These are phyloP conservation scores for Meandrusa payeni DNA, from an alignment of 2,888 invertebrate species.

Conservation along the genomic window DNA sequence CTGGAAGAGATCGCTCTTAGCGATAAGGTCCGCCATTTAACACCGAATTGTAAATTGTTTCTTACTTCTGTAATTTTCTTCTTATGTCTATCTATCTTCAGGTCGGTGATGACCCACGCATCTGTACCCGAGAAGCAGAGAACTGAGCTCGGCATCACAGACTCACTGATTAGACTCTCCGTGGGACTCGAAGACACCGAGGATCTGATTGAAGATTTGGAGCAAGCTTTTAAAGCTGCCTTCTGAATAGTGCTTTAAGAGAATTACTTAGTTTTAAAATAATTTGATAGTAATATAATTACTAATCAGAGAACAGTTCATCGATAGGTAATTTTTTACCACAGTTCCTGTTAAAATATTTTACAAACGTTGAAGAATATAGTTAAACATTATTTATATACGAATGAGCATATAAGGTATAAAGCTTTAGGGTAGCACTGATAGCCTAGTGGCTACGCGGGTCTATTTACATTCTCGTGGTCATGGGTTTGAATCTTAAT, in stretches of 20 bases:
- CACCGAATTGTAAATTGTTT: too few relatives aligned
- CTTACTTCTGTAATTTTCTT: too few relatives aligned
- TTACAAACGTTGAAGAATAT: too few relatives aligned
- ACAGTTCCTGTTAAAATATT: conserved; percentile 13
- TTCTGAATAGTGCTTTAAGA: conserved; percentile 39
- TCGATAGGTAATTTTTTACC: conserved; percentile 2
- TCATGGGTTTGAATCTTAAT: too few relatives aligned
- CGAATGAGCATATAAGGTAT: too few relatives aligned
- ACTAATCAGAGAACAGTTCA: conserved; percentile 13
- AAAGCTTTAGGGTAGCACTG: too few relatives aligned
- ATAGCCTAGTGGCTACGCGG: too few relatives aligned
- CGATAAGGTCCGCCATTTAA: too few relatives aligned
- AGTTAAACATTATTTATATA: too few relatives aligned
- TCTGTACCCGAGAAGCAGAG: conserved; percentile 90
- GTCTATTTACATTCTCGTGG: too few relatives aligned
- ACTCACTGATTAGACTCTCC: conserved; percentile 92
- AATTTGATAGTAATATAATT: conserved; percentile 20
- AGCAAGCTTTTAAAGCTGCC: conserved; percentile 86
- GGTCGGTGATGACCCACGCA: conserved; percentile 96
- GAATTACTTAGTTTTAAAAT: conserved; percentile 1
- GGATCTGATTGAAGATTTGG: conserved; percentile 92
- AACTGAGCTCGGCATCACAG: conserved; percentile 87
- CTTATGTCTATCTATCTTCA: too few relatives aligned
- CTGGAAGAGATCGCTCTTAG: too few relatives aligned
- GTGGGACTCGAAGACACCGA: conserved; percentile 93